Conservation (phyloP, 1,140 invertebrate species). For the Rhynchophorus ferrugineus region DNA sequence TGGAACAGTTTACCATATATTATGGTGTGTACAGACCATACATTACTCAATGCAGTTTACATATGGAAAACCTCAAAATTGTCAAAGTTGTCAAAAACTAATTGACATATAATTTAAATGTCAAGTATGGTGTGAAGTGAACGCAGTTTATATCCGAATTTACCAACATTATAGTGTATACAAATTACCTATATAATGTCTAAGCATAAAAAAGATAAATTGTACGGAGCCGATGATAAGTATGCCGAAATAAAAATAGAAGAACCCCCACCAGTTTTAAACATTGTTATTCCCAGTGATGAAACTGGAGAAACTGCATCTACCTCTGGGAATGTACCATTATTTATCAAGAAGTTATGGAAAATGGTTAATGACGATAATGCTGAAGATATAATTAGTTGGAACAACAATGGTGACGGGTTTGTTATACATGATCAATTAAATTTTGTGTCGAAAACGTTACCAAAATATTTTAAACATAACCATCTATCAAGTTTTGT, state of each 20-base stretch:
- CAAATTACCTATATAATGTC: too few species aligned
- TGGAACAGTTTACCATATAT: too few species aligned
- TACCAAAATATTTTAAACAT: slow-evolving; percentile 30
- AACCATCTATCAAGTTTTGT: slow-evolving; percentile 30
- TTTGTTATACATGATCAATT: slow-evolving; percentile 29
- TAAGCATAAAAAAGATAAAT: too few species aligned
- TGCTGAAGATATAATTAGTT: slow-evolving; percentile 22
- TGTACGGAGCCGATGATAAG: too few species aligned
- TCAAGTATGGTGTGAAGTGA: background rate
- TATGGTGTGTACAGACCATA: too few species aligned
- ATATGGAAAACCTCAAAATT: too few species aligned
- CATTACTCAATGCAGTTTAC: too few species aligned
- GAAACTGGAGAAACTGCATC: background rate
- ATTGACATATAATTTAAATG: background rate
- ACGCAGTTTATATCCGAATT: background rate
- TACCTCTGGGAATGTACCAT: slow-evolving; percentile 9
- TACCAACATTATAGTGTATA: background rate
- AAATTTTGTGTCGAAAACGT: slow-evolving; percentile 21
- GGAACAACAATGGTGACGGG: slow-evolving; percentile 25
- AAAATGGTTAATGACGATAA: slow-evolving; percentile 26
- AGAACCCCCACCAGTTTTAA: too few species aligned
- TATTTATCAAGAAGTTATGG: slow-evolving; percentile 29
- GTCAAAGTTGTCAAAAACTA: too few species aligned
- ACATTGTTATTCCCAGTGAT: background rate
- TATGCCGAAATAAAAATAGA: too few species aligned